Evolutionary conservation across 2,113 vertebrate genomes (phyloP).

Genomic region (Fulica atra): DNA sequence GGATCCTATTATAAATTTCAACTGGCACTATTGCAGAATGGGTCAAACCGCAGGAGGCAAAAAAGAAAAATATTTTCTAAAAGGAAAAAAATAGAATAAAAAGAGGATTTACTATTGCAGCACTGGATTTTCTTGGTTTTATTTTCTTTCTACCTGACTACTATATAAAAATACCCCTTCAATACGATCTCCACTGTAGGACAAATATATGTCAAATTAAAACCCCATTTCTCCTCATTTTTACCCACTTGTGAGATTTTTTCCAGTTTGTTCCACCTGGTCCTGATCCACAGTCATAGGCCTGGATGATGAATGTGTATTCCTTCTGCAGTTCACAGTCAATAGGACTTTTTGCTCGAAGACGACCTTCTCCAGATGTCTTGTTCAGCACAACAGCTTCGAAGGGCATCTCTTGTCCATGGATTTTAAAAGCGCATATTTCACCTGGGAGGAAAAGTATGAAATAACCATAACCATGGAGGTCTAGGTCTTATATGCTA

Average conservation of each 20-base stretch:
- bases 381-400: constrained; percentile 94
- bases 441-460: constrained; percentile 81
- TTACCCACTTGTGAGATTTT: constrained; percentile 96
- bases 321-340: constrained; percentile 97
- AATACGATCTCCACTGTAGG: neutral
- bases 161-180: neutral
- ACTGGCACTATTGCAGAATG: neutral
- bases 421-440: constrained; percentile 97
- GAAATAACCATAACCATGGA: neutral
- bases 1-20: neutral
- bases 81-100: neutral
- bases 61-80: neutral
- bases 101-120: neutral
- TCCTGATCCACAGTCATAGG: constrained; percentile 92
- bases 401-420: constrained; percentile 90
- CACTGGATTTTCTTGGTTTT: neutral
- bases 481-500: neutral
- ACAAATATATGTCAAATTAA: neutral
- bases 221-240: neutral
- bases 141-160: neutral
- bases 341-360: constrained; percentile 86
- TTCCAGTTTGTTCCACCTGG: constrained; percentile 87
- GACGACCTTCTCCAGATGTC: constrained; percentile 92
- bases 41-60: neutral
- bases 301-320: constrained; percentile 97